Base-by-base conservation (phyloP, 2,113 vertebrate species). In the Alexandromys fortis region DNA sequence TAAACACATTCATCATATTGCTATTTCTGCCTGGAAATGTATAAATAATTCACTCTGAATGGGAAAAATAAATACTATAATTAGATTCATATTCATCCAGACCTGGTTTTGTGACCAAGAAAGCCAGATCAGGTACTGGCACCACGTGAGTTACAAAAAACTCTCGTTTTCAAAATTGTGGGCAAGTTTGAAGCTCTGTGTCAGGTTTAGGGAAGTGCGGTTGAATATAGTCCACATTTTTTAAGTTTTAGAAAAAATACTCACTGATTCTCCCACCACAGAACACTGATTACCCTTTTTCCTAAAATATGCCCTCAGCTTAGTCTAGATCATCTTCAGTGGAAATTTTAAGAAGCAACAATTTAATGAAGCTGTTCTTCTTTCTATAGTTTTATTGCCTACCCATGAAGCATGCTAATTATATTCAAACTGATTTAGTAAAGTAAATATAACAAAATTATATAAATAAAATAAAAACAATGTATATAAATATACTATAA, bases 11-110 rank as follows among this genome's bases (percentile, higher is more conserved):
- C 52, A 78, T 91, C 82, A 79, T 26, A 79, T 52, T 70, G 86
- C 26, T 91, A 82, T 89, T 95, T 96, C 91, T 91, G 82, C 70
- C 86, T 91, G 93, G 58, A 90, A 86, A 89, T 76, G 1, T 86
- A 79, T 79, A 89, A 94, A 70, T 96, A 85, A 95, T 96, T 94
- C 63, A 92, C 82, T 81, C 7, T 45, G 13, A 86, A 42, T 82
- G 17, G 38, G 33, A 78, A 83, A 92, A 93, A 68, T 90, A 93
- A 92, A 96, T 65, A 75, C 73, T 83, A 78, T 91, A 95, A 94
- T 92, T 76, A 97, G 17, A 7, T 83, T 92, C 2, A 2, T 49
- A 81, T 87, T 42, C n/a, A 38, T 79, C 75, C 33, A 88, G 16
- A 94, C 90, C 67, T 90, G 73, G 68, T 95, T 97, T 91, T 86